phyloP scores from a whole-genome alignment of 1,140 invertebrate genomes.

The Sinella curviseta region DNA sequence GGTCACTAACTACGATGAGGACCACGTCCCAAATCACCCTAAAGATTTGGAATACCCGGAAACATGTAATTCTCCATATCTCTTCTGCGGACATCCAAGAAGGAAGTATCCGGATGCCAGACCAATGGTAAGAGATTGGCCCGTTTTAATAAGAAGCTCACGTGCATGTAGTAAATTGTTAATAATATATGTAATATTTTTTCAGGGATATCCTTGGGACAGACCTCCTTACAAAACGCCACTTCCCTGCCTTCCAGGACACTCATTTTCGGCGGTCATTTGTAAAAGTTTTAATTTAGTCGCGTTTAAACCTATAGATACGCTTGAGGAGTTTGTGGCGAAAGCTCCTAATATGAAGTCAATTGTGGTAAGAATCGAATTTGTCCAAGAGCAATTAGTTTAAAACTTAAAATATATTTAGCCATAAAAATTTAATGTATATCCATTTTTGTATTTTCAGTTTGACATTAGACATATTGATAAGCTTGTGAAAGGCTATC shows the following conservation, averaged over 20 bases:
- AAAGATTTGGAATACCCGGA: not conserved
- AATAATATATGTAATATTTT: no score
- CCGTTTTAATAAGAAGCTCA: not conserved
- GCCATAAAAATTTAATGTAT: not conserved
- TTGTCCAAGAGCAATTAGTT: no score
- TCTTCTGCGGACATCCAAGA: slow-evolving; percentile 25
- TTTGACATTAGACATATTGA: not conserved
- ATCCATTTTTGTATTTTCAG: not conserved
- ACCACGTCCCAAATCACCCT: slow-evolving; percentile 36
- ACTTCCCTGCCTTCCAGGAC: not conserved
- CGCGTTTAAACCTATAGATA: not conserved
- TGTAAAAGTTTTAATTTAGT: slow-evolving; percentile 11
- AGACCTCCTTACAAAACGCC: slow-evolving; percentile 4
- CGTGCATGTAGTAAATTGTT: not conserved
- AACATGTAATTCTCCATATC: slow-evolving; percentile 23
- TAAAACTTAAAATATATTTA: not conserved
- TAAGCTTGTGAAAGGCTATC: not conserved
- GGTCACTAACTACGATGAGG: slow-evolving; percentile 48
- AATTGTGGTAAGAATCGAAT: slow-evolving; percentile 4
- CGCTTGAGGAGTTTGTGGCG: not conserved
- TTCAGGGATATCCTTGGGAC: slow-evolving; percentile 2
- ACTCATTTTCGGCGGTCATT: not conserved
- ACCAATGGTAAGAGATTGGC: slow-evolving; percentile 15
- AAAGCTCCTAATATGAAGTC: slow-evolving; percentile 12
- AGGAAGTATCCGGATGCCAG: slow-evolving; percentile 26